Conservation (phyloP, 2,888 invertebrate species). For the Brachyptera putata region DNA sequence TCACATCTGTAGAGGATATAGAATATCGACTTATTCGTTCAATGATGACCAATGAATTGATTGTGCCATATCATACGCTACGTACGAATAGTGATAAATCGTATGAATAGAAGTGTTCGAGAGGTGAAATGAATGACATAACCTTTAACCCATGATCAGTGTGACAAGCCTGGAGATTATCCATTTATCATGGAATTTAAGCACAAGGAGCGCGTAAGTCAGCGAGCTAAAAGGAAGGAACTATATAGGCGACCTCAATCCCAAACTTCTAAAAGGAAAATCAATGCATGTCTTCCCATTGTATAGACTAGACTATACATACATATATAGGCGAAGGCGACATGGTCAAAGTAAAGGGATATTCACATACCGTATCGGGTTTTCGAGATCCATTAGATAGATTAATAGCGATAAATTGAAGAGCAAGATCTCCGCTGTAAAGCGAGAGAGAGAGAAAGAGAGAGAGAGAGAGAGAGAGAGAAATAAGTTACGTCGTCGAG, state of each 20-base stretch:
- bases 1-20: no score
- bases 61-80: no score
- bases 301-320: no score
- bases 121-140: background rate
- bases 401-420: constrained; percentile 7
- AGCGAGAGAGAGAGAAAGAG: no score
- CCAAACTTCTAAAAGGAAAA: constrained; percentile 1
- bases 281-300: constrained; percentile 12
- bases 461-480: no score
- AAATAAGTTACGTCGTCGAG: no score
- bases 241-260: background rate
- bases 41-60: no score
- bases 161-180: background rate
- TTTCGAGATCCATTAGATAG: background rate
- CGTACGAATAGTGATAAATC: no score
- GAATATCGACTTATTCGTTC: no score
- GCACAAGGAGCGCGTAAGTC: background rate
- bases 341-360: background rate
- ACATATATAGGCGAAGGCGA: background rate
- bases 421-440: no score
- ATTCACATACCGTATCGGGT: background rate
- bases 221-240: background rate
- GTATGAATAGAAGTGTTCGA: no score
- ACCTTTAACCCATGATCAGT: background rate
- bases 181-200: background rate